phyloP scores from a whole-genome alignment of 2,888 invertebrate species.

The Cheilosia scutellata region DNA sequence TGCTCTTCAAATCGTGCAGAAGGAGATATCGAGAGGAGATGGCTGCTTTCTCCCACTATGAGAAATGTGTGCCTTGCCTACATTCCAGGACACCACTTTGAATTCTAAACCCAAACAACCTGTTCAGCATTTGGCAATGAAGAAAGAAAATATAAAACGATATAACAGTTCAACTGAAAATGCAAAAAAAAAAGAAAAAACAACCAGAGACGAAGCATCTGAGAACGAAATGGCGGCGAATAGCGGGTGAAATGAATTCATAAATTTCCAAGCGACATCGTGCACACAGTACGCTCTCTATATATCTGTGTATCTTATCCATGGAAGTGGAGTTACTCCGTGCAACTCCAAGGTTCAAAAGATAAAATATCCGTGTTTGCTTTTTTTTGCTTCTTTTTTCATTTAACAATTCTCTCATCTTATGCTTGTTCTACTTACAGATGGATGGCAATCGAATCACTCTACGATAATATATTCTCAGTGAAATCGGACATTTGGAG shows the following conservation, averaged over 20 bases:
- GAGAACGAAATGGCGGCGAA: conserved; percentile 35
- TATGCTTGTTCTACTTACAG: conserved; percentile 83
- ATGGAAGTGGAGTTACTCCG: conserved; percentile 31
- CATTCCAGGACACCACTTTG: conserved; percentile 51
- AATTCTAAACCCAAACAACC: conserved; percentile 71
- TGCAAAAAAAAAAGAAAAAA: conserved; percentile 1
- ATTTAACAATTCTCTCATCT: conserved; percentile 18
- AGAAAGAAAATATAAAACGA: conserved; percentile 36
- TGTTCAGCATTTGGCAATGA: conserved; percentile 67
- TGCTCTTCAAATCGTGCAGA: conserved; percentile 52
- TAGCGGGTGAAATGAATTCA: conserved; percentile 70
- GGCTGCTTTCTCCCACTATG: conserved; percentile 3
- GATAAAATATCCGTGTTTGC: conserved; percentile 49
- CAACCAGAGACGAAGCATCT: background rate
- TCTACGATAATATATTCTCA: conserved; percentile 97
- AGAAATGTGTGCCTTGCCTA: conserved; percentile 26
- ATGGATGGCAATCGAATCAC: conserved; percentile 98
- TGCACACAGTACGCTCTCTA: conserved; percentile 26
- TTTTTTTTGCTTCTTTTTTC: conserved; percentile 41
- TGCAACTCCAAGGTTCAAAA: conserved; percentile 42
- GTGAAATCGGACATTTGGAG: conserved; percentile 98
- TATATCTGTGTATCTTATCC: conserved; percentile 21
- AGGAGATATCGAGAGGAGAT: conserved; percentile 9
- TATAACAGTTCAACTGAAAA: conserved; percentile 48
- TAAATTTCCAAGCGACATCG: conserved; percentile 62